A percentile compares a stretch with the other conserved stretches of the same genome.
These are phyloP conservation scores for Panulirus ornatus DNA, from an alignment of 1,140 invertebrate genomes.

Conservation along the genomic window DNA sequence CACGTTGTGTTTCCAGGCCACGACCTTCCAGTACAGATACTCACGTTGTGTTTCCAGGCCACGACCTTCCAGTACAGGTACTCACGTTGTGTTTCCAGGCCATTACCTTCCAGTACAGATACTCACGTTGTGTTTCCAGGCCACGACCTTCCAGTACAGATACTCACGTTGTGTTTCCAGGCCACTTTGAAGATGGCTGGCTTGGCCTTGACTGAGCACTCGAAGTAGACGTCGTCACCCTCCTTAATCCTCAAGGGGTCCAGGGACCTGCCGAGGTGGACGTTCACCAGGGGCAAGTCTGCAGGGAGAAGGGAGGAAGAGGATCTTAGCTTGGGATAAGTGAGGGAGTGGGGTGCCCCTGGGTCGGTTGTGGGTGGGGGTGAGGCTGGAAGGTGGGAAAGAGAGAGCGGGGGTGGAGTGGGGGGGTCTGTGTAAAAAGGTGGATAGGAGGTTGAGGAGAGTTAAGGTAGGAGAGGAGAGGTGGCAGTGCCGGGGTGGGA, in stretches of 20 bases:
- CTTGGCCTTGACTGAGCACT: slow-evolving; percentile 91
- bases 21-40: too few species aligned
- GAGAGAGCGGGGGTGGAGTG: not conserved
- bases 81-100: too few species aligned
- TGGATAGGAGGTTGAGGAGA: not conserved
- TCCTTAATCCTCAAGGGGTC: slow-evolving; percentile 87
- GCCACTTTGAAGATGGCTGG: slow-evolving; percentile 91
- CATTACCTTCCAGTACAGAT: too few species aligned
- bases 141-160: too few species aligned
- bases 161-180: slow-evolving; percentile 95
- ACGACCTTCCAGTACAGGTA: too few species aligned
- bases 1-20: too few species aligned
- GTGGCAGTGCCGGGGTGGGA: not conserved
- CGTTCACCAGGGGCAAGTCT: slow-evolving; percentile 79
- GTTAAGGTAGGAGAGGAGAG: not conserved
- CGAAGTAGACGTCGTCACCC: slow-evolving; percentile 93
- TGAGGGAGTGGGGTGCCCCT: not conserved
- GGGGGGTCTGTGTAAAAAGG: not conserved
- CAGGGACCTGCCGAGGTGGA: slow-evolving; percentile 79
- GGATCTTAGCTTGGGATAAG: not conserved
- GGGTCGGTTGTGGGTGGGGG: not conserved
- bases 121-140: too few species aligned
- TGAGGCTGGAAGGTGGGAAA: not conserved
- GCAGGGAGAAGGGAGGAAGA: slow-evolving; percentile 28
- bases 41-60: too few species aligned